Evolutionary conservation across 2,888 invertebrate genomes (phyloP).

Genomic region (Dioctria rufipes): DNA sequence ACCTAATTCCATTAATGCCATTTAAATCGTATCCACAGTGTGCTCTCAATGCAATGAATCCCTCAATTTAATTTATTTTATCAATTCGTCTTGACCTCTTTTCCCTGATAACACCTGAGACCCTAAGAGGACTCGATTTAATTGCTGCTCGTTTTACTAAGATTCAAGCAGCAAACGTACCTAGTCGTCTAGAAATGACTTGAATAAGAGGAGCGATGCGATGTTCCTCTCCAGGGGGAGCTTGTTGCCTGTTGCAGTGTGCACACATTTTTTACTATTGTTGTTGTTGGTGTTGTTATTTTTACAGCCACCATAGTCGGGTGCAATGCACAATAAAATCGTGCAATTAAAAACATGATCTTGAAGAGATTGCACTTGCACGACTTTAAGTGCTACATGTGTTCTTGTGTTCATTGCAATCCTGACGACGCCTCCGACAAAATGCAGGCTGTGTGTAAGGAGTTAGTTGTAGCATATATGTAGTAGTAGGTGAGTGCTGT

Average conservation of each 20-base stretch:
- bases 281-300: too few relatives aligned
- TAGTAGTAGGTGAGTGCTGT: conserved; percentile 43
- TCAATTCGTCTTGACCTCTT: conserved; percentile 48
- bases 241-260: neutral
- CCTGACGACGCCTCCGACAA: conserved; percentile 45
- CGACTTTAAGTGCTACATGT: conserved; percentile 57
- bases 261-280: conserved; percentile 24
- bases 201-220: neutral
- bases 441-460: neutral
- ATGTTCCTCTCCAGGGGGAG: conserved; percentile 5
- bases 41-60: conserved; percentile 13
- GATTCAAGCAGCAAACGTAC: neutral
- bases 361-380: conserved; percentile 58
- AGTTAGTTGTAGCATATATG: too few relatives aligned
- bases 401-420: conserved; percentile 52
- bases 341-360: conserved; percentile 60
- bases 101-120: conserved; percentile 41
- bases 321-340: conserved; percentile 58
- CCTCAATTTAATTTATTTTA: conserved; percentile 48
- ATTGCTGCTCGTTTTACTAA: conserved; percentile 43
- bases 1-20: conserved; percentile 13
- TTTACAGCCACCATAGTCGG: conserved; percentile 30
- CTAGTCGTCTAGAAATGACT: conserved; percentile 7
- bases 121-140: conserved; percentile 44
- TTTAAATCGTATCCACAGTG: neutral